phyloP scores from a whole-genome alignment of 2,888 invertebrate genomes.

The Monochamus alternatus region DNA sequence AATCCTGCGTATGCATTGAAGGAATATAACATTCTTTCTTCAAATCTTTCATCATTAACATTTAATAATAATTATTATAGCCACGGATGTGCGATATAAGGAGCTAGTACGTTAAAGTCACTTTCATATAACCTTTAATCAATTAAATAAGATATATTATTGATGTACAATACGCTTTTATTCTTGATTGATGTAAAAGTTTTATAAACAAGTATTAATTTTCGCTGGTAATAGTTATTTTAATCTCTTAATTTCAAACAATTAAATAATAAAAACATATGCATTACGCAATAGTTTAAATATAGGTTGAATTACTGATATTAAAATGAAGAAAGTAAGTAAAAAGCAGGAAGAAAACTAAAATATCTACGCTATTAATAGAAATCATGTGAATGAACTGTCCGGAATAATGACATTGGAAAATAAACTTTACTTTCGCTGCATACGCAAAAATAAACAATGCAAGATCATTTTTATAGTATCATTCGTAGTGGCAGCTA shows the following conservation, averaged over 20 bases:
- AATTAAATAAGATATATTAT: background rate
- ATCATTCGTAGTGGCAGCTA: too few species aligned
- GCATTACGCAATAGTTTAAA: background rate
- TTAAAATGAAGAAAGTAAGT: background rate
- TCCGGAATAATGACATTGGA: too few species aligned
- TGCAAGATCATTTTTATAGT: too few species aligned
- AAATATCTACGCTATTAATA: background rate
- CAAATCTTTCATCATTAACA: constrained; percentile 2
- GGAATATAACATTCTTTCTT: background rate
- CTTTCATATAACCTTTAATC: constrained; percentile 5
- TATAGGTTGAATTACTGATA: background rate
- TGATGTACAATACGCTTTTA: background rate
- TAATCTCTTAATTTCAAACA: background rate
- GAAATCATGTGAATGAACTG: too few species aligned
- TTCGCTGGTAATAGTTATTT: background rate
- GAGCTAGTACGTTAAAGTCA: background rate
- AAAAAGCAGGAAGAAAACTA: background rate
- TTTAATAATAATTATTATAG: background rate
- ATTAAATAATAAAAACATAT: background rate
- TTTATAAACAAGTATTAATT: background rate
- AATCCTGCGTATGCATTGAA: too few species aligned
- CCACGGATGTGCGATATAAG: background rate
- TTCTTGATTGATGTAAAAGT: constrained; percentile 10
- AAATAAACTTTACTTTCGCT: too few species aligned
- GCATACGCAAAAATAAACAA: too few species aligned